Percentiles rank a stretch among this genome's conserved stretches.
Evolutionary conservation across 1,140 invertebrate genomes (phyloP).

Genomic region (Zaprionus africanus): DNA sequence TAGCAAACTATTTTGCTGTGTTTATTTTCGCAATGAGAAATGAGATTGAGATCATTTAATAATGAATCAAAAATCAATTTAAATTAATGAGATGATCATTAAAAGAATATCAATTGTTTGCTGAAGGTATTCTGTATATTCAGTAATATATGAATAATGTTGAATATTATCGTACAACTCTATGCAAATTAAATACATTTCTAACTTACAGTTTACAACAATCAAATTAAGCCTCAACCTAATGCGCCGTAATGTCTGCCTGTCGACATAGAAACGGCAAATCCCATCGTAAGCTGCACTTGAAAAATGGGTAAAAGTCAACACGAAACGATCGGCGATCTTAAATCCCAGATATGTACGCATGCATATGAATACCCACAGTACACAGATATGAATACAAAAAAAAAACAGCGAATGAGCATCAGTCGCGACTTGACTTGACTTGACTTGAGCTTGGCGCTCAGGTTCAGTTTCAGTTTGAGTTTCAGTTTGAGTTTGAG

Average conservation of each 20-base stretch:
- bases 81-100: too few species aligned
- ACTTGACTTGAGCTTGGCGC: not conserved
- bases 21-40: not conserved
- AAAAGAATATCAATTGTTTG: too few species aligned
- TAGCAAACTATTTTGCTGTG: not conserved
- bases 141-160: too few species aligned
- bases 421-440: slow-evolving; percentile 3
- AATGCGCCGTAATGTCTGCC: slow-evolving; percentile 66
- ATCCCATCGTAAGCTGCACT: slow-evolving; percentile 70
- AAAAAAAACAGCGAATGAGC: slow-evolving; percentile 1
- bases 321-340: slow-evolving; percentile 55
- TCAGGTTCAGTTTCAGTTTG: slow-evolving; percentile 1
- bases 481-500: not conserved
- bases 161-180: too few species aligned
- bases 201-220: slow-evolving; percentile 56
- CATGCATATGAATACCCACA: slow-evolving; percentile 25
- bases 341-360: slow-evolving; percentile 20
- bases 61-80: too few species aligned
- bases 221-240: slow-evolving; percentile 72
- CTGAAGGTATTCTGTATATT: too few species aligned
- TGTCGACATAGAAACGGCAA: slow-evolving; percentile 50
- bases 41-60: too few species aligned
- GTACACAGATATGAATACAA: slow-evolving; percentile 21
- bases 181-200: slow-evolving; percentile 66
- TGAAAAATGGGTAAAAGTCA: slow-evolving; percentile 77